phyloP scores from a whole-genome alignment of 2,888 invertebrate species.

The Trisateles emortualis region DNA sequence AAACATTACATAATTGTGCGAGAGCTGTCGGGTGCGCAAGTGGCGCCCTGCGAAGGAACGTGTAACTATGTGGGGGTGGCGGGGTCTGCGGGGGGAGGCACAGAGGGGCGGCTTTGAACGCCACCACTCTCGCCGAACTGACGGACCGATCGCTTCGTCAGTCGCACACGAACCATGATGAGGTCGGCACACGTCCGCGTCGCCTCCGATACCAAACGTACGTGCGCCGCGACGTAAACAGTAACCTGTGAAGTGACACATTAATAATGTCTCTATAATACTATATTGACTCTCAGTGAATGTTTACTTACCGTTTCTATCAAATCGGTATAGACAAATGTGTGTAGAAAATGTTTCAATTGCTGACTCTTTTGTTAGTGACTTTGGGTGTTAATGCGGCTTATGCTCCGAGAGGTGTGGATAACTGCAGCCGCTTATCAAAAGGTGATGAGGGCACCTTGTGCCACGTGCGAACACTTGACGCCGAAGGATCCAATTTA shows the following conservation, averaged over 20 bases:
- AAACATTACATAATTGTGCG: constrained; percentile 85
- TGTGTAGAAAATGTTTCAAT: constrained; percentile 83
- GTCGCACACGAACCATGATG: constrained; percentile 80
- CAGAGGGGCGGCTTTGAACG: constrained; percentile 71
- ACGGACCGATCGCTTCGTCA: constrained; percentile 67
- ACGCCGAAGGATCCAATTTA: constrained; percentile 89
- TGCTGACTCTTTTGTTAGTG: constrained; percentile 83
- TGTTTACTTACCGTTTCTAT: constrained; percentile 57
- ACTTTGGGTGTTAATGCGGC: constrained; percentile 82
- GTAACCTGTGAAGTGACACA: constrained; percentile 72
- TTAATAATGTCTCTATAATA: constrained; percentile 57
- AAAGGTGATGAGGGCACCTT: constrained; percentile 86
- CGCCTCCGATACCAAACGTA: constrained; percentile 65
- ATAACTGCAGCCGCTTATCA: constrained; percentile 72
- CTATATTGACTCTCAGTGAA: constrained; percentile 60
- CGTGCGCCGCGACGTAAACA: constrained; percentile 82
- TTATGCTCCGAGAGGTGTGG: constrained; percentile 75
- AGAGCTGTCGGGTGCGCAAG: constrained; percentile 78
- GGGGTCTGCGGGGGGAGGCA: constrained; percentile 68
- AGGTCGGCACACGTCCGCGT: constrained; percentile 74
- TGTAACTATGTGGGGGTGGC: constrained; percentile 79
- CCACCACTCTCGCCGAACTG: constrained; percentile 74
- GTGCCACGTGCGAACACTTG: constrained; percentile 90
- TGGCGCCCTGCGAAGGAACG: constrained; percentile 82
- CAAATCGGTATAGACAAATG: constrained; percentile 72